Evolutionary conservation across 2,888 invertebrate genomes (phyloP), one percentile per base, ranked within the genome.

Genomic region (Bombylius major): DNA sequence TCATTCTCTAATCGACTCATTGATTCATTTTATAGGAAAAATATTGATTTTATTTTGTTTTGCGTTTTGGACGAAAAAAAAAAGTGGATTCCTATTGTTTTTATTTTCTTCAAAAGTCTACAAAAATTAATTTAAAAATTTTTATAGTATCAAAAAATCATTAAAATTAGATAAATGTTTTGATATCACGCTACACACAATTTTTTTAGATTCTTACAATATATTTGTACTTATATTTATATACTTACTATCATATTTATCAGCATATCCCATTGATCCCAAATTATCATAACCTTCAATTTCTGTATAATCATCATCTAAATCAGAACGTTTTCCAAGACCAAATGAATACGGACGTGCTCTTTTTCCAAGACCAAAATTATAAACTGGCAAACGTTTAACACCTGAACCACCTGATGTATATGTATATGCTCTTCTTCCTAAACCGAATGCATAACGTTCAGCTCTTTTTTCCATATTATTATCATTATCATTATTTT

Each of bases 371-470:
- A 64, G 53, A 0, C 75, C 75, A 52, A 75, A 75, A 58, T 75
- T 75, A 51, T 75, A 75, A 1, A 71, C 70, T 3, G 75, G 75
- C 58, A 75, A 59, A 47, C 75, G 70, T 59, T 75, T 75, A 58
- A 71, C 67, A 4, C 72, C 74, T 42, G 65, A 62, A 5, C 69
- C 70, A 39, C 71, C 70, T 55, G 71, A 69, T 44, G 70, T 70
- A 58, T 72, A 71, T 56, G 72, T 72, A 54, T 73, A 73, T 13
- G 77, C 76, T 12, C 86, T 78, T 62, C 85, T 81, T 2, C 86
- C 86, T n/a, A 86, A 74, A 0, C 86, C 86, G 65, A 86, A 85
- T 34, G 82, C 80, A 72, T 84, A 86, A 0, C 81, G 81, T 33
- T 81, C 79, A 36, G 79, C 78, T 56, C 84, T 78, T 70, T 85